Evolutionary conservation across 1,140 invertebrate species (phyloP), one percentile per base, ranked within the genome.

Genomic region (Trachymyrmex cornetzi): DNA sequence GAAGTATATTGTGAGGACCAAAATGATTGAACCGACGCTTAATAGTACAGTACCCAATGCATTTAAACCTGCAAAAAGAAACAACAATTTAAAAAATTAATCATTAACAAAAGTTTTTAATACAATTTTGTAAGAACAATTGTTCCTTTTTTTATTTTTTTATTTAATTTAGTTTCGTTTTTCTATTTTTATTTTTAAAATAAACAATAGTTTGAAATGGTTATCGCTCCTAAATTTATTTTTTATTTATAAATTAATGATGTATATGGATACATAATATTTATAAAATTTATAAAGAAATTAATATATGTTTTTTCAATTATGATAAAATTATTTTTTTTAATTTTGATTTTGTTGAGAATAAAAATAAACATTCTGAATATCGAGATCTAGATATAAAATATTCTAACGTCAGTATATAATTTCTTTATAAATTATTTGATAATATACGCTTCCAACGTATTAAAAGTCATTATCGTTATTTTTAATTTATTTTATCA

Each of bases 1-100:
- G 4, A 95, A 88, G 27, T 93, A 94, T 6, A 95, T 71, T 0
- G 94, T 95, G 9, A 91, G 74, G 0, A 90, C 77, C 11, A 91
- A 88, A 1, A 94, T 27, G 16, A 94, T 48, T 1, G 91, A 80
- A 5, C 93, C 93, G 6, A 89, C 81, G 27, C 89, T 89, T 7
- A 94, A 66, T 27, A 94, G 77, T 19, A 80, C 88, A n/a, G 89
- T 90, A 3, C 92, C 93, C 44, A 94, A 93, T 7, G 79, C 53
- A 71, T 92, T 90, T 16, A 94, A 88, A 84, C 88, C 94, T 95
- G 89, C 19, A 93, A 92, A 44, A 71, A 74, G 9, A 77, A 7
- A 75, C 0, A 19, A 57, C 0, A 19, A 57, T 24, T 19, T 67
- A 44, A 19, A 71, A 0, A n/a, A 61, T 63, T 16, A n/a, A 77